Evolutionary conservation across 2,797 vertebrate species (phyloP).

Genomic region (Parambassis ranga): DNA sequence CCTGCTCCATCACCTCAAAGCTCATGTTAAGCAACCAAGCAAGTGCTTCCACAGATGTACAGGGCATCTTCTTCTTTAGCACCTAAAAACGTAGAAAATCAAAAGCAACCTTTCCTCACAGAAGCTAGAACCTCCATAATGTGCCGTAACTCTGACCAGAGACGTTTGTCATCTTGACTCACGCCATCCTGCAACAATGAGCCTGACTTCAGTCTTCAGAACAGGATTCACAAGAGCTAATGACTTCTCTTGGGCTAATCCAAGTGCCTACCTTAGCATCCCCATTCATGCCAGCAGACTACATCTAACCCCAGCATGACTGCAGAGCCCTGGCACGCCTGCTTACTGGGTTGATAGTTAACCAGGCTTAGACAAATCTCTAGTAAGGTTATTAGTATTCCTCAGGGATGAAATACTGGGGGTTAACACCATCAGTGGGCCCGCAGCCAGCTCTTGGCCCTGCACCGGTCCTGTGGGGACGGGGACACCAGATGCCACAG

Average conservation of each 20-base stretch:
- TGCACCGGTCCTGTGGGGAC: conserved; percentile 41
- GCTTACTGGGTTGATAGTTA: conserved; percentile 18
- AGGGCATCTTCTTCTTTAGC: not conserved
- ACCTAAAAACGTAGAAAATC: no score
- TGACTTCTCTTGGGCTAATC: conserved; percentile 38
- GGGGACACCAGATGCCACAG: conserved; percentile 42
- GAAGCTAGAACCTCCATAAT: no score
- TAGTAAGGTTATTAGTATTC: conserved; percentile 48
- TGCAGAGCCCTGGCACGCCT: conserved; percentile 35
- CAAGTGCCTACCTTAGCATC: conserved; percentile 27
- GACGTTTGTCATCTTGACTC: no score
- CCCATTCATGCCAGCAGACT: conserved; percentile 7
- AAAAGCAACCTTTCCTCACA: no score
- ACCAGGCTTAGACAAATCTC: conserved; percentile 34
- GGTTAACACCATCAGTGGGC: conserved; percentile 42
- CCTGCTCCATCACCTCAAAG: not conserved
- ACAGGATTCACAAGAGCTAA: conserved; percentile 19
- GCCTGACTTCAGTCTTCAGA: conserved; percentile 6
- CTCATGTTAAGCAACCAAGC: not conserved
- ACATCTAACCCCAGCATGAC: conserved; percentile 22
- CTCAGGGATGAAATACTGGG: conserved; percentile 32
- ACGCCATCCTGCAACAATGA: no score
- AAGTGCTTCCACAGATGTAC: not conserved
- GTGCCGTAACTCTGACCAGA: no score
- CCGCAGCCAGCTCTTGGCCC: conserved; percentile 32